phyloP scores from a whole-genome alignment of 1,140 invertebrate species.

The Ptiloglossa arizonensis region DNA sequence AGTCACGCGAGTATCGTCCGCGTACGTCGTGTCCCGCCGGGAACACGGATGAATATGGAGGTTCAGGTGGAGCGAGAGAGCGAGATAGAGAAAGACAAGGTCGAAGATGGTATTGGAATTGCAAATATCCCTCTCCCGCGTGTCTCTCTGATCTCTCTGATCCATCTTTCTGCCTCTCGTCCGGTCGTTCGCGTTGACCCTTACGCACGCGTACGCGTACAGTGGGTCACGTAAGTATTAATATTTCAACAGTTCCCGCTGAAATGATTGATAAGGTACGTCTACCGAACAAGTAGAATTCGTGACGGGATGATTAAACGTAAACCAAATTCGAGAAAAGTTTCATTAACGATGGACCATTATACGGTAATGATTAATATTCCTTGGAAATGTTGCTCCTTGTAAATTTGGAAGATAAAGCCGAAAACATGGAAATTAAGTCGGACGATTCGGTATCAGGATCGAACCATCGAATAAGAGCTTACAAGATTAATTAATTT shows the following conservation, averaged over 20 bases:
- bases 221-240: not conserved
- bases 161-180: conserved; percentile 45
- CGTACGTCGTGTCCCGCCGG: conserved; percentile 22
- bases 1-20: conserved; percentile 60
- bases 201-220: not conserved
- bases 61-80: not conserved
- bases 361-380: too few relatives aligned
- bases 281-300: too few relatives aligned
- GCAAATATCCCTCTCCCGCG: conserved; percentile 63
- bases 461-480: too few relatives aligned
- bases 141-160: conserved; percentile 40
- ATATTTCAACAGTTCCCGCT: not conserved
- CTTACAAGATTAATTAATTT: too few relatives aligned
- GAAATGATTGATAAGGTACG: not conserved
- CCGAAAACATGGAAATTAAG: too few relatives aligned
- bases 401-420: too few relatives aligned
- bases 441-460: too few relatives aligned
- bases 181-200: conserved; percentile 31
- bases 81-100: conserved; percentile 49
- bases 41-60: conserved; percentile 30
- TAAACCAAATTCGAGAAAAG: too few relatives aligned
- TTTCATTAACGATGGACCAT: too few relatives aligned
- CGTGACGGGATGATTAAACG: too few relatives aligned
- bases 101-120: conserved; percentile 69
- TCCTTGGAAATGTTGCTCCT: too few relatives aligned